Conservation (phyloP, 1,140 invertebrate genomes). For the Drosophila melanica region DNA sequence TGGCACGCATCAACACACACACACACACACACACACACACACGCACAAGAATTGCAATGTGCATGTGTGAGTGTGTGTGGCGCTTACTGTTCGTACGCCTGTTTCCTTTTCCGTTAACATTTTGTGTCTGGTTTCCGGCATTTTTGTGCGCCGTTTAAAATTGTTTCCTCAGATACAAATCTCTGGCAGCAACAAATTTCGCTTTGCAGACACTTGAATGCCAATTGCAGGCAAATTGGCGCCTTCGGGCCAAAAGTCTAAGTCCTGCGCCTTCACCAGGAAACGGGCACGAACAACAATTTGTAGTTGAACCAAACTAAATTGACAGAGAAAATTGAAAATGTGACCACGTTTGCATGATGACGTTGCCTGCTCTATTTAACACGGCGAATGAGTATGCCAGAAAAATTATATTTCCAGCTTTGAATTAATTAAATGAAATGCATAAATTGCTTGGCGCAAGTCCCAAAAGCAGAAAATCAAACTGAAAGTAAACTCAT, state of each 20-base stretch:
- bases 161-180: slow-evolving; percentile 79
- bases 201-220: slow-evolving; percentile 64
- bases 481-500: slow-evolving; percentile 5
- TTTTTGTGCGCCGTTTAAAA: slow-evolving; percentile 79
- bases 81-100: slow-evolving; percentile 46
- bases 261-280: slow-evolving; percentile 15
- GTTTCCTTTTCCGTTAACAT: slow-evolving; percentile 79
- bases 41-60: slow-evolving; percentile 29
- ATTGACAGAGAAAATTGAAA: slow-evolving; percentile 27
- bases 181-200: slow-evolving; percentile 41
- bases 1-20: slow-evolving; percentile 11
- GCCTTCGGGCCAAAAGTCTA: slow-evolving; percentile 63
- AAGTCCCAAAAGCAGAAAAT: neutral
- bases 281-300: slow-evolving; percentile 11
- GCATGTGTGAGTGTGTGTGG: slow-evolving; percentile 19
- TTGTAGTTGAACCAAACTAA: slow-evolving; percentile 9
- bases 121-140: slow-evolving; percentile 81
- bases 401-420: slow-evolving; percentile 7
- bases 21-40: slow-evolving; percentile 6
- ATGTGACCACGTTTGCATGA: slow-evolving; percentile 17
- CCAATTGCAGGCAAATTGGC: slow-evolving; percentile 77
- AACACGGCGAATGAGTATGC: neutral
- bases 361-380: slow-evolving; percentile 4
- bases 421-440: slow-evolving; percentile 18
- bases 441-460: slow-evolving; percentile 1